Percentiles rank a stretch among this genome's conserved stretches.
phyloP scores from a whole-genome alignment of 2,113 vertebrate species.

The Vulpes ferrilata region DNA sequence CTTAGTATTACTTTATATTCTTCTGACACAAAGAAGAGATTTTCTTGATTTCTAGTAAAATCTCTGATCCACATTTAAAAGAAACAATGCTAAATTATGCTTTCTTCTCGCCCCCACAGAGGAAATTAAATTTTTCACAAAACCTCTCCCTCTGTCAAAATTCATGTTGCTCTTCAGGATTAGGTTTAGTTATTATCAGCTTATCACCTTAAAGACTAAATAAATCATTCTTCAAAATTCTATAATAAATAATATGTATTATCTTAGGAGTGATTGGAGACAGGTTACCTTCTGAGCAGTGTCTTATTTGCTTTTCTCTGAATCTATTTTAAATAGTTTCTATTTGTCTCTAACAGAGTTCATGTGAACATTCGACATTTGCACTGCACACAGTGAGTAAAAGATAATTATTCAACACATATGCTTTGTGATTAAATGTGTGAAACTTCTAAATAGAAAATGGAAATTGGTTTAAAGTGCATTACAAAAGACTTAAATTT shows the following conservation, averaged over 20 bases:
- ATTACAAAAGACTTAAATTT: conserved; percentile 80
- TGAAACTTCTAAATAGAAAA: conserved; percentile 84
- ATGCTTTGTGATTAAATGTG: conserved; percentile 83
- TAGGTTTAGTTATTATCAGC: conserved; percentile 78
- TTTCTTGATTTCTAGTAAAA: conserved; percentile 62
- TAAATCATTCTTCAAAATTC: conserved; percentile 77
- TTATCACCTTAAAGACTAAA: conserved; percentile 79
- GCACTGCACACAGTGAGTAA: conserved; percentile 79
- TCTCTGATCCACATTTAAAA: conserved; percentile 57
- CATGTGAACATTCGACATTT: conserved; percentile 80
- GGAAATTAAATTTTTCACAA: conserved; percentile 79
- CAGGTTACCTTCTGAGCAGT: conserved; percentile 64
- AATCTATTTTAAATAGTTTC: conserved; percentile 77
- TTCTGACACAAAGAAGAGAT: conserved; percentile 64
- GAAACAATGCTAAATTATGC: conserved; percentile 42
- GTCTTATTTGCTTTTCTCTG: conserved; percentile 74
- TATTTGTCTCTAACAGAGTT: conserved; percentile 74
- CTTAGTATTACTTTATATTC: conserved; percentile 59
- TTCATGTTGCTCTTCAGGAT: conserved; percentile 76
- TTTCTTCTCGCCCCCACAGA: not conserved
- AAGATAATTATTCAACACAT: conserved; percentile 83
- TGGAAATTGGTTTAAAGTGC: conserved; percentile 78
- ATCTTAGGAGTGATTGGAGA: conserved; percentile 61
- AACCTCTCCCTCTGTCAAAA: conserved; percentile 80
- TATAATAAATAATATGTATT: conserved; percentile 68